Conservation (phyloP, 2,113 vertebrate species). For the Zingel zingel region DNA sequence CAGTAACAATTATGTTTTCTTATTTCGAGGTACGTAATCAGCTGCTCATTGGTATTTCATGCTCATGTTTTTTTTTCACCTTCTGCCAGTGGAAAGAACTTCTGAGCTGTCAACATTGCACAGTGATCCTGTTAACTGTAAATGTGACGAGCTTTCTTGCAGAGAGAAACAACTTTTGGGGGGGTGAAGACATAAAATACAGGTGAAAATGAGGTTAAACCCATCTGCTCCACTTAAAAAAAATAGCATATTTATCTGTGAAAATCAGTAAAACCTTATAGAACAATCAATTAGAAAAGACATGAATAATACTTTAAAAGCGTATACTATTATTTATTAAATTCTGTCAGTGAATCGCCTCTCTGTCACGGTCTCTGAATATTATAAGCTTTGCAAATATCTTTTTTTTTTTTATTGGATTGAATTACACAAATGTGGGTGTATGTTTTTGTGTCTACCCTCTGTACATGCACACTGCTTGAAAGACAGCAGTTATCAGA, state of each 20-base stretch:
- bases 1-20: background rate
- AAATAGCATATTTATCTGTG: background rate
- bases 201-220: background rate
- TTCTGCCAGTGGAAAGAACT: background rate
- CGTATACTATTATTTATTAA: background rate
- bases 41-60: background rate
- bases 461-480: slow-evolving; percentile 26
- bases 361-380: background rate
- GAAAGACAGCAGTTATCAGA: slow-evolving; percentile 34
- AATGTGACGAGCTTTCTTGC: background rate
- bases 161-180: background rate
- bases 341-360: background rate
- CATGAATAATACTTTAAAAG: background rate
- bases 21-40: background rate
- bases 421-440: slow-evolving; percentile 10
- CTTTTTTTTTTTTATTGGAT: background rate
- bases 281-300: background rate
- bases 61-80: background rate
- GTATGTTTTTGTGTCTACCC: slow-evolving; percentile 14
- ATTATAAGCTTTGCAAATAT: background rate
- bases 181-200: background rate
- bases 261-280: background rate
- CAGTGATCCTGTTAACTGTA: background rate
- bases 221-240: background rate
- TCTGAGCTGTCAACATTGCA: background rate